Base-by-base conservation (phyloP, 2,888 invertebrate genomes). In the Meta bourneti region DNA sequence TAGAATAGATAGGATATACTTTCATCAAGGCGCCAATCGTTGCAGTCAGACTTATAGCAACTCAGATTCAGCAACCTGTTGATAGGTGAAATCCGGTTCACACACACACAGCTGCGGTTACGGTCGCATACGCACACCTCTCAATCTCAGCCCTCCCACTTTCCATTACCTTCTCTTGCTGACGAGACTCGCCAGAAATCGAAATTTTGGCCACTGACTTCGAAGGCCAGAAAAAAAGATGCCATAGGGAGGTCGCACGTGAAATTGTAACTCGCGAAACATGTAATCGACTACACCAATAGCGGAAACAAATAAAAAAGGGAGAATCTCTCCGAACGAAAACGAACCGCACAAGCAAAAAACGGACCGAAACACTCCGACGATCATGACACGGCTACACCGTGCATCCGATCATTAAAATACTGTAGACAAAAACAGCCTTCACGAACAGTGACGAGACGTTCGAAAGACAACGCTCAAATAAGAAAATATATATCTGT, bases 331-430 rank as follows among this genome's bases (percentile, higher is more conserved):
- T 71, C 34, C 71, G 72, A 82, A 86, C 71, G 75, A 54, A 81
- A 49, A 19, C 54, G 51, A 16, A 81, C 75, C 48, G 20, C 20
- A 34, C 19, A 85, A 48, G 48, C 54, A 61, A 49, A 82, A 70
- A 71, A 5, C 11, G 49, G 49, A 70, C 34, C 54, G 20, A 71
- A 69, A 69, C 54, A 69, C 34, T 13, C 69, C 61, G 88, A 81
- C 69, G 81, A 88, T 88, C 88, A 74, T 61, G 79, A 51, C 79
- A 90, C 79, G 74, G 69, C 51, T 72, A 19, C 19, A 19, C 80
- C 79, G 54, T 52, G 71, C 69, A 81, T 83, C 80, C 72, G 80
- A 85, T 90, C 90, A 90, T 90, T 90, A 90, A 61, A 87, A 72
- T 87, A 80, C 54, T 49, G 49, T 79, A 85, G 90, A 84, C 80